Conservation (phyloP, 1,140 invertebrate genomes). For the Hirudo medicinalis region DNA sequence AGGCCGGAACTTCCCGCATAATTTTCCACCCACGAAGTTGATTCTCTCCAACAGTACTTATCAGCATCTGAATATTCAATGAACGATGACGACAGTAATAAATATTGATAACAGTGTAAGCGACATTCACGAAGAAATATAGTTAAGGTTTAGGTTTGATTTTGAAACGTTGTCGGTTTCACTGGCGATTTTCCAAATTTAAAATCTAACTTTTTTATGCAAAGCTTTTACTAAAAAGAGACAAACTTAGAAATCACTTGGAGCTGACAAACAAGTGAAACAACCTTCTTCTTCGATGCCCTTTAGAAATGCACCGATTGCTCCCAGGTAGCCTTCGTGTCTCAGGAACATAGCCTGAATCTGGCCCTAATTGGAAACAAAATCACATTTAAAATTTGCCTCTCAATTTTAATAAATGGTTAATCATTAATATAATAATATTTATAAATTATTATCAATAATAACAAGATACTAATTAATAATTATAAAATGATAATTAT, state of each 20-base stretch:
- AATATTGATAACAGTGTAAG: too few species aligned
- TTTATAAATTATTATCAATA: constrained; percentile 6
- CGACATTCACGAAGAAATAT: too few species aligned
- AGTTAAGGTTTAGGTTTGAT: too few species aligned
- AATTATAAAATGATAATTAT: too few species aligned
- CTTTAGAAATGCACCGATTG: constrained; percentile 62
- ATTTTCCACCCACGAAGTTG: constrained; percentile 54
- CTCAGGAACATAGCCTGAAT: constrained; percentile 58
- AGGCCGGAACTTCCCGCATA: constrained; percentile 60
- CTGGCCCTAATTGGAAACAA: constrained; percentile 41
- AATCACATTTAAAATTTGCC: too few species aligned
- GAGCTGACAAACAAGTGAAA: background rate
- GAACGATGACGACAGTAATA: too few species aligned
- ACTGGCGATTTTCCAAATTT: too few species aligned
- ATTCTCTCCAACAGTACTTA: constrained; percentile 37
- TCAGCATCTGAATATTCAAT: constrained; percentile 41
- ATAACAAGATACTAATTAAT: too few species aligned
- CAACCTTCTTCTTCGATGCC: constrained; percentile 51
- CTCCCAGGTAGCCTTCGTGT: constrained; percentile 64
- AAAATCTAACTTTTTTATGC: too few species aligned
- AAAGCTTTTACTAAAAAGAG: too few species aligned
- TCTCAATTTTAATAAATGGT: background rate
- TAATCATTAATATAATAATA: background rate
- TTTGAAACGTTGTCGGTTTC: too few species aligned
- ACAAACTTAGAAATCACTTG: background rate